Evolutionary conservation across 2,797 vertebrate species (phyloP).

Genomic region (Hafferia zeledoni): DNA sequence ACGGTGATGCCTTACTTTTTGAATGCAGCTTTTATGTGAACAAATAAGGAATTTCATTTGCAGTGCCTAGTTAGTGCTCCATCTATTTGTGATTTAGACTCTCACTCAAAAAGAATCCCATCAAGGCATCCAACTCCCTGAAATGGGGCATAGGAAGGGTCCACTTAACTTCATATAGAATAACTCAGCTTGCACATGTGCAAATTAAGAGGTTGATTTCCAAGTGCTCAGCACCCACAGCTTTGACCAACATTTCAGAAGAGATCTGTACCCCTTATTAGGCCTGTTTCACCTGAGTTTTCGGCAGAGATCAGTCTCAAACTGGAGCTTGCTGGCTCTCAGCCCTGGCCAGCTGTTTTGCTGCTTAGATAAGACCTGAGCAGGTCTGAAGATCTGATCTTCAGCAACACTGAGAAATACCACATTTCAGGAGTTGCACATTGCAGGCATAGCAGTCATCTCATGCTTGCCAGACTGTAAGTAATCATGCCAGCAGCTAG

Average conservation of each 20-base stretch:
- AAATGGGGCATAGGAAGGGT: background rate
- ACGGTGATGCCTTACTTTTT: background rate
- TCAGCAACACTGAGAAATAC: background rate
- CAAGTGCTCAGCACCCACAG: background rate
- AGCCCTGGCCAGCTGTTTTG: background rate
- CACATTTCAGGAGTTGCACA: background rate
- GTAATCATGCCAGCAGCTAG: slow-evolving; percentile 43
- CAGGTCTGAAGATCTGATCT: background rate
- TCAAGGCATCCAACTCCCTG: background rate
- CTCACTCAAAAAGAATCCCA: slow-evolving; percentile 48
- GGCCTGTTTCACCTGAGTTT: background rate
- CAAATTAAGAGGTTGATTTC: background rate
- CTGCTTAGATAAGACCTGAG: background rate
- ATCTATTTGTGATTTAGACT: slow-evolving; percentile 46
- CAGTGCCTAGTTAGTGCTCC: background rate
- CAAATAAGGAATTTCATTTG: slow-evolving; percentile 55
- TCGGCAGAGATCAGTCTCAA: background rate
- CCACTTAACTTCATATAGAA: background rate
- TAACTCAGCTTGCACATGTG: background rate
- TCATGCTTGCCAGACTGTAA: slow-evolving; percentile 51
- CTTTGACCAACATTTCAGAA: background rate
- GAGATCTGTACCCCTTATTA: background rate
- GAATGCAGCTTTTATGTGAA: slow-evolving; percentile 25
- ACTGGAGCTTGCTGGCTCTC: background rate
- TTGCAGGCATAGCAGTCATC: background rate